A percentile compares a stretch with the other conserved stretches of the same genome.
These are phyloP conservation scores for Aphelenchoides besseyi DNA, from an alignment of 1,140 invertebrate species.

Conservation along the genomic window DNA sequence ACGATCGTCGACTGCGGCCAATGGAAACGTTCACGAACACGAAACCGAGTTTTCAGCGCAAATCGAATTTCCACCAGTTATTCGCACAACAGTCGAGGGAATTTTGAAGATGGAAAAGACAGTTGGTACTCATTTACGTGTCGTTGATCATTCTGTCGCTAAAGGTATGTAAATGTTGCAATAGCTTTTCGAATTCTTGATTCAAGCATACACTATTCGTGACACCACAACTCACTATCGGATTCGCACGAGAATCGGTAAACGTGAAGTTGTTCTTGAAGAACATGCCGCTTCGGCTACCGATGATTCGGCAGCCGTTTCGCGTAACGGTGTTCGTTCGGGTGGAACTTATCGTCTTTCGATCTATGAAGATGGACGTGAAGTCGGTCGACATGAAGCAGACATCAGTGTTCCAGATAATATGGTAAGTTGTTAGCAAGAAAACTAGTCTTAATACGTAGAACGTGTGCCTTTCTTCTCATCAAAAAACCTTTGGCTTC, in stretches of 20 bases:
- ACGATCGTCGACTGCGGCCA: not conserved
- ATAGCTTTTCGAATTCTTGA: slow-evolving; percentile 17
- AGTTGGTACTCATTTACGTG: slow-evolving; percentile 36
- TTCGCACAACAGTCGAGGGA: slow-evolving; percentile 47
- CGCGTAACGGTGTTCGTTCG: slow-evolving; percentile 26
- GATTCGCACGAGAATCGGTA: slow-evolving; percentile 41
- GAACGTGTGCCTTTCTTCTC: not conserved
- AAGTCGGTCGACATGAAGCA: slow-evolving; percentile 48
- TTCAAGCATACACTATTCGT: slow-evolving; percentile 42
- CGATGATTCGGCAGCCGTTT: slow-evolving; percentile 20
- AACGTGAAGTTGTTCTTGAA: slow-evolving; percentile 43
- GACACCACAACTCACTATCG: slow-evolving; percentile 48
- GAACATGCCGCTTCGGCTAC: slow-evolving; percentile 28
- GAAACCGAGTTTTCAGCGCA: slow-evolving; percentile 23
- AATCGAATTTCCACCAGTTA: slow-evolving; percentile 39
- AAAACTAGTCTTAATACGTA: slow-evolving; percentile 5
- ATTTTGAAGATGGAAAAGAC: slow-evolving; percentile 52
- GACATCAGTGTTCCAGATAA: slow-evolving; percentile 48
- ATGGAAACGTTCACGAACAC: not conserved
- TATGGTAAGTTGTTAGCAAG: slow-evolving; percentile 36
- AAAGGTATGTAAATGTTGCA: slow-evolving; percentile 17
- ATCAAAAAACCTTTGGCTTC: not conserved
- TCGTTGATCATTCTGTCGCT: slow-evolving; percentile 41
- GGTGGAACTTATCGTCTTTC: slow-evolving; percentile 45
- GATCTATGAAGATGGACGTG: slow-evolving; percentile 48